phyloP scores from a whole-genome alignment of 2,888 invertebrate genomes.

The Perithous albicinctus region DNA sequence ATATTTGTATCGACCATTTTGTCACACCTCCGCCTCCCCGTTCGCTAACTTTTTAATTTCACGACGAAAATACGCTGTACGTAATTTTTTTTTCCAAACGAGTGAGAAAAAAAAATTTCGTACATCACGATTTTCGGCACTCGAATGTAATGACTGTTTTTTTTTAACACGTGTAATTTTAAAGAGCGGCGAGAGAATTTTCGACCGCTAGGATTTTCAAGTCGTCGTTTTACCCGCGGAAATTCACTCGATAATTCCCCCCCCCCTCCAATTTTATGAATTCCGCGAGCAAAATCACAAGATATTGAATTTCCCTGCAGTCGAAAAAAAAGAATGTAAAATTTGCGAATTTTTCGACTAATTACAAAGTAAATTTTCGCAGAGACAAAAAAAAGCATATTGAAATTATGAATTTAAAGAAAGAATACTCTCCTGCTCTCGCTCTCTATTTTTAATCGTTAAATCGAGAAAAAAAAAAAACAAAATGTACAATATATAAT shows the following conservation, averaged over 20 bases:
- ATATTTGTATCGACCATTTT: conserved; percentile 82
- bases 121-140: not conserved
- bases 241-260: not conserved
- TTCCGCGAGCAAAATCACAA: not conserved
- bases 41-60: conserved; percentile 60
- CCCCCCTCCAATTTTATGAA: not conserved
- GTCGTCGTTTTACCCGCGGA: not conserved
- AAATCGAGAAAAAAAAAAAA: too few species aligned
- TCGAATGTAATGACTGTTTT: not conserved
- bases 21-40: conserved; percentile 59
- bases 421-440: conserved; percentile 23
- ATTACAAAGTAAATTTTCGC: not conserved
- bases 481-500: conserved; percentile 53
- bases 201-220: not conserved
- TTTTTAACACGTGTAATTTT: not conserved
- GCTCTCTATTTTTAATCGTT: conserved; percentile 43
- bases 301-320: not conserved
- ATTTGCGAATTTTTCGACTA: not conserved
- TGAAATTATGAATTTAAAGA: not conserved
- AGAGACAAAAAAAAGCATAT: not conserved
- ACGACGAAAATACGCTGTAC: not conserved
- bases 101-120: not conserved
- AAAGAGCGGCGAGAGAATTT: not conserved
- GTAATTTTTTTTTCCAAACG: conserved; percentile 6
- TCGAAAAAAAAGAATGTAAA: not conserved